Conservation (phyloP, 2,113 vertebrate genomes). For the Phrynosoma platyrhinos region DNA sequence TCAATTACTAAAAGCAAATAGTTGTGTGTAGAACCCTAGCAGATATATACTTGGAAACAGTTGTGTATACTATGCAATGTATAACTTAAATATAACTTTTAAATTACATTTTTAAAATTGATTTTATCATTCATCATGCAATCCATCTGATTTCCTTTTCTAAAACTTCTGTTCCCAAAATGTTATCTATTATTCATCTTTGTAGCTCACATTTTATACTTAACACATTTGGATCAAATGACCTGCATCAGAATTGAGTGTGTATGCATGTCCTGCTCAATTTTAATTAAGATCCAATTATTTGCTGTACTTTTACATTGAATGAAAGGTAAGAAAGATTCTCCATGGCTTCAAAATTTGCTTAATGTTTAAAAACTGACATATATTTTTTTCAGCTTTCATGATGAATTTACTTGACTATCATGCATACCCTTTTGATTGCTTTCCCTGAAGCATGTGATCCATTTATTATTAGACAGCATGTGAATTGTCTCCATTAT, state of each 20-base stretch:
- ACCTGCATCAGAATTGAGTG: neutral
- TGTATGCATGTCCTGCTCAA: too few species aligned
- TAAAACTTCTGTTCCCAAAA: too few species aligned
- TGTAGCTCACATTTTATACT: too few species aligned
- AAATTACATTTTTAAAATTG: too few species aligned
- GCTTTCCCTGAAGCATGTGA: constrained; percentile 35
- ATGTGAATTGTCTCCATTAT: constrained; percentile 22
- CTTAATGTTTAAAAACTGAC: constrained; percentile 17
- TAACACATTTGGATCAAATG: neutral
- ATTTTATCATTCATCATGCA: too few species aligned
- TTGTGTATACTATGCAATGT: too few species aligned
- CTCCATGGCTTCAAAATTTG: neutral
- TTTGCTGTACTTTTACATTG: constrained; percentile 2
- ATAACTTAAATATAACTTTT: too few species aligned
- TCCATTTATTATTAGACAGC: constrained; percentile 2
- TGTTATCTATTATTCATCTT: too few species aligned
- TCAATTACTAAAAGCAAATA: too few species aligned
- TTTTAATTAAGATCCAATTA: neutral
- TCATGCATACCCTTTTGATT: constrained; percentile 34
- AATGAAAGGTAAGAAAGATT: neutral
- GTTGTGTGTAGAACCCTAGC: too few species aligned
- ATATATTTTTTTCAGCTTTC: constrained; percentile 19
- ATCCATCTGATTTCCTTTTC: too few species aligned
- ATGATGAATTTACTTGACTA: constrained; percentile 34
- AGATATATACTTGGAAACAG: too few species aligned